These are phyloP conservation scores for Dicrurus megarhynchus DNA, from an alignment of 2,113 vertebrate genomes.

Conservation along the genomic window DNA sequence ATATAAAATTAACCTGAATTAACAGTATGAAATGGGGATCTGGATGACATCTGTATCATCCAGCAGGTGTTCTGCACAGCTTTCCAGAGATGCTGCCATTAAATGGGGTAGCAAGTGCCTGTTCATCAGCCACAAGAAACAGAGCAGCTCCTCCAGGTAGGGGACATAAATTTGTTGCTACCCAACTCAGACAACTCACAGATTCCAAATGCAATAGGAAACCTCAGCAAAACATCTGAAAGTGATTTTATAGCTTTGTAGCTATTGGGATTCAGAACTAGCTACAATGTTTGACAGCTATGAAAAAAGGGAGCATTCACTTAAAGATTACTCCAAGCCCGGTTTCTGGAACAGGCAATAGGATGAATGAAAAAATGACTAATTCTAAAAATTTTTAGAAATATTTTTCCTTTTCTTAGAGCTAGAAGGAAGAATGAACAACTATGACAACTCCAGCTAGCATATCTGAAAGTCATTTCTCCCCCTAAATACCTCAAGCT, in stretches of 20 bases:
- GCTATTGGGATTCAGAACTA: neutral
- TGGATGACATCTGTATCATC: neutral
- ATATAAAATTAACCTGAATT: neutral
- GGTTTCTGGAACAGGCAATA: neutral
- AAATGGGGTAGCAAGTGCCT: neutral
- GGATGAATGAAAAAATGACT: neutral
- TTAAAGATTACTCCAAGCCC: neutral
- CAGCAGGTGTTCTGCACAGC: neutral
- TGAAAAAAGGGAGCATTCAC: neutral
- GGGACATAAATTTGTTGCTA: neutral
- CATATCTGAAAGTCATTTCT: neutral
- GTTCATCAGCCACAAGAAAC: neutral
- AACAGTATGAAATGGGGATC: neutral
- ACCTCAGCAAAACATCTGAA: neutral
- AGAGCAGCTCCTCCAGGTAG: neutral
- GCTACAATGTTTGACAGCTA: neutral
- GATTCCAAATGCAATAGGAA: neutral
- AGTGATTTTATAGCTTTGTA: neutral
- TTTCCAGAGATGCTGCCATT: neutral
- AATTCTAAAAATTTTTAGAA: neutral
- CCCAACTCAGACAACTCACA: neutral
- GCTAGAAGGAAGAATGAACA: neutral
- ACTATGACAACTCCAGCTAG: neutral
- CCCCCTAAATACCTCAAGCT: neutral
- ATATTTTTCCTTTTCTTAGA: neutral